Percentiles rank a stretch among this genome's conserved stretches.
phyloP scores from a whole-genome alignment of 64 coral and sea anemone genomes.

The Trachythela sp. region DNA sequence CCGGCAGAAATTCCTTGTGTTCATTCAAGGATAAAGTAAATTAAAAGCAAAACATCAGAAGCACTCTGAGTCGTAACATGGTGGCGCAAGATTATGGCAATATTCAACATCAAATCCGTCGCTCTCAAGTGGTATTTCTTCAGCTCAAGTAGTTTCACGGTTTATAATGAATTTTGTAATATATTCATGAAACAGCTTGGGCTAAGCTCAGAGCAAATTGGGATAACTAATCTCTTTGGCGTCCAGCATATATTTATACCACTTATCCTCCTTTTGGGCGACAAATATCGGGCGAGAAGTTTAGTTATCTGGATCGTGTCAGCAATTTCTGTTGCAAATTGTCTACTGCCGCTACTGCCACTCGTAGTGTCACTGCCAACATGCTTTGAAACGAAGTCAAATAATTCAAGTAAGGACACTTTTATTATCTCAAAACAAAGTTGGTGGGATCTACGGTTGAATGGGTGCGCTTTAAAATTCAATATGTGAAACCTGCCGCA shows the following conservation, averaged over 20 bases:
- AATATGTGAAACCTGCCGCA: too few relatives aligned
- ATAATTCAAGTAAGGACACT: too few relatives aligned
- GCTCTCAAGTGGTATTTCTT: not conserved
- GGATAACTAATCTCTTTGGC: not conserved
- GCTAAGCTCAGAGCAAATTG: not conserved
- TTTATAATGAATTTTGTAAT: not conserved
- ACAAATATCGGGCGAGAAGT: not conserved
- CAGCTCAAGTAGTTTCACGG: not conserved
- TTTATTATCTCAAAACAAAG: too few relatives aligned
- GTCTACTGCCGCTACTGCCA: not conserved
- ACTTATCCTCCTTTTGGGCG: not conserved
- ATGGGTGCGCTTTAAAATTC: too few relatives aligned
- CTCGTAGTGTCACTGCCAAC: not conserved
- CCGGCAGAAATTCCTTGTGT: too few relatives aligned
- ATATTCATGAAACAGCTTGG: not conserved
- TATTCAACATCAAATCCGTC: not conserved
- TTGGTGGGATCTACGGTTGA: not conserved
- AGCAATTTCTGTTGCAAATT: not conserved
- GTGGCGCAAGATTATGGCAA: not conserved
- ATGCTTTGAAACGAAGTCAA: not conserved
- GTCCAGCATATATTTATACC: not conserved
- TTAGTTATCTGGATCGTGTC: not conserved
- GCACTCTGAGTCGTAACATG: too few relatives aligned
- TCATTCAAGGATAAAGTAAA: too few relatives aligned
- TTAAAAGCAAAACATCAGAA: too few relatives aligned